These are phyloP conservation scores for Apodemia hepburni DNA, from an alignment of 2,888 invertebrate genomes.

Conservation along the genomic window DNA sequence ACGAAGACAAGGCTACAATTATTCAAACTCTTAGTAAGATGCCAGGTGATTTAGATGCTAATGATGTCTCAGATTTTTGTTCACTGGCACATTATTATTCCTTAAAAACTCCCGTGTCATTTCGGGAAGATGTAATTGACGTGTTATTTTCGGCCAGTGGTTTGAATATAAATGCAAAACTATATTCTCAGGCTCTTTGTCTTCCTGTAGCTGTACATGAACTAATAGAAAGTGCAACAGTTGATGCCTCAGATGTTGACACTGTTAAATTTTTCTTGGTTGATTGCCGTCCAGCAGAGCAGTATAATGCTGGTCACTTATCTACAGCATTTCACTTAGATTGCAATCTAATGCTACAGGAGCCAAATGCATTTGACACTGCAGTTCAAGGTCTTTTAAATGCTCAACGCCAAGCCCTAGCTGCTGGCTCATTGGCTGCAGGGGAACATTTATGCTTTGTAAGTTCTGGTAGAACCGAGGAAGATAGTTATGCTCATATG, in stretches of 20 bases:
- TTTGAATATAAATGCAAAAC: constrained; percentile 80
- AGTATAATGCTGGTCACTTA: constrained; percentile 98
- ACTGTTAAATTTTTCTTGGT: constrained; percentile 95
- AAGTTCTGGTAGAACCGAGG: constrained; percentile 95
- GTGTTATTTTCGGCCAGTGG: constrained; percentile 80
- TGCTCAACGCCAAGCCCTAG: constrained; percentile 93
- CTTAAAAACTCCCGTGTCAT: constrained; percentile 94
- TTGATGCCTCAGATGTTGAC: constrained; percentile 82
- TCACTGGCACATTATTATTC: constrained; percentile 98
- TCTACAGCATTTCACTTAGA: constrained; percentile 99
- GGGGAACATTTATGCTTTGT: constrained; percentile 95
- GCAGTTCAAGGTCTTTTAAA: constrained; percentile 95
- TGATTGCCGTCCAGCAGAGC: constrained; percentile 97
- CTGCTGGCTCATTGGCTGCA: constrained; percentile 91
- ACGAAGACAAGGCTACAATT: constrained; percentile 84
- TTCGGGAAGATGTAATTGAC: constrained; percentile 90
- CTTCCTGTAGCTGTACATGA: constrained; percentile 97
- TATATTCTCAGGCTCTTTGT: constrained; percentile 92
- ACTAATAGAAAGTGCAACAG: constrained; percentile 90
- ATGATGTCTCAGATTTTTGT: constrained; percentile 98
- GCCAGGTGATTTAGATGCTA: constrained; percentile 93
- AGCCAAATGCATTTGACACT: constrained; percentile 95
- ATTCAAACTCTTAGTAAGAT: constrained; percentile 85
- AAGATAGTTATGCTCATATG: constrained; percentile 98
- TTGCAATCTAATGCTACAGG: constrained; percentile 97